Conservation (phyloP, 2,888 invertebrate genomes). For the Saturnia japonica region DNA sequence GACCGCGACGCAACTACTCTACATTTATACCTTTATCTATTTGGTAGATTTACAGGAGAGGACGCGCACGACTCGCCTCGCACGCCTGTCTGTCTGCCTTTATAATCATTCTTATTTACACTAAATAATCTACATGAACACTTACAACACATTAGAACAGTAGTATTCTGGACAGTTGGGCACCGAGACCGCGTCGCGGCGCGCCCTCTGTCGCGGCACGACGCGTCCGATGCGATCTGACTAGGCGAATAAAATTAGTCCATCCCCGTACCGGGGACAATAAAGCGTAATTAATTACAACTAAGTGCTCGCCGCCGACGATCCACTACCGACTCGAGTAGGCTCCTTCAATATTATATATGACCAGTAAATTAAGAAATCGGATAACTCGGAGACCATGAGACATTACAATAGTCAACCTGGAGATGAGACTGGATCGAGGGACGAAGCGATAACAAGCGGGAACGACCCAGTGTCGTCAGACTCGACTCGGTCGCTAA, state of each 20-base stretch:
- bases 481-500: not conserved
- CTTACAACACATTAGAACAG: slow-evolving; percentile 74
- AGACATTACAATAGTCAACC: not conserved
- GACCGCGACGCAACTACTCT: slow-evolving; percentile 74
- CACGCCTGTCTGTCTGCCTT: slow-evolving; percentile 34
- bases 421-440: not conserved
- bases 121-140: slow-evolving; percentile 76
- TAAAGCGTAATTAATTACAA: slow-evolving; percentile 67
- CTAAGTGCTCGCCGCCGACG: slow-evolving; percentile 34
- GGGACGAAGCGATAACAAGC: too few species aligned
- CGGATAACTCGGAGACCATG: not conserved
- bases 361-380: not conserved
- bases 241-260: slow-evolving; percentile 72
- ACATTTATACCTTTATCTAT: slow-evolving; percentile 52
- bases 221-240: slow-evolving; percentile 68
- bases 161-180: slow-evolving; percentile 72
- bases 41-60: slow-evolving; percentile 41
- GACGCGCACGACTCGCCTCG: slow-evolving; percentile 37
- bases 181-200: slow-evolving; percentile 33
- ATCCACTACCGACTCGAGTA: not conserved
- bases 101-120: slow-evolving; percentile 75
- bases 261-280: slow-evolving; percentile 52
- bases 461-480: not conserved
- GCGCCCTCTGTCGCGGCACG: slow-evolving; percentile 8
- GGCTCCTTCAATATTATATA: not conserved